Percentiles rank a stretch among this genome's conserved stretches.
phyloP scores from a whole-genome alignment of 2,888 invertebrate species.

The Noctua pronuba region DNA sequence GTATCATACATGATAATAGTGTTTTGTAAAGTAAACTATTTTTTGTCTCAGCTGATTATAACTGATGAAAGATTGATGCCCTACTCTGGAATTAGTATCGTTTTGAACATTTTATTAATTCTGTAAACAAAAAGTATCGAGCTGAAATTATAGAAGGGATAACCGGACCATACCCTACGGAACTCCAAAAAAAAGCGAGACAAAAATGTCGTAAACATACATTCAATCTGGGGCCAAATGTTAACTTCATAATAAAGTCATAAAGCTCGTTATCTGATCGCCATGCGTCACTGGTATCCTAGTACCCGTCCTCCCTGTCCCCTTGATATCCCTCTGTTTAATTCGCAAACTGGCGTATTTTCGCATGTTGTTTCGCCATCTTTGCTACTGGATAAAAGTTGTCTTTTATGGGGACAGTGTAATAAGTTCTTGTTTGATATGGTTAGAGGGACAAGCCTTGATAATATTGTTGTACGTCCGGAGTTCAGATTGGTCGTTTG shows the following conservation, averaged over 20 bases:
- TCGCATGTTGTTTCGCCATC: slow-evolving; percentile 56
- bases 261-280: slow-evolving; percentile 80
- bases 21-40: background rate
- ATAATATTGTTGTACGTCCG: slow-evolving; percentile 26
- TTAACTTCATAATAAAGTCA: slow-evolving; percentile 76
- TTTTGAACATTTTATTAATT: background rate
- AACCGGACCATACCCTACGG: slow-evolving; percentile 14
- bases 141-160: background rate
- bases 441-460: slow-evolving; percentile 16
- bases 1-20: background rate
- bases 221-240: slow-evolving; percentile 69
- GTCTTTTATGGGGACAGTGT: slow-evolving; percentile 50
- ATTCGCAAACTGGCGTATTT: slow-evolving; percentile 65
- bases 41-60: background rate
- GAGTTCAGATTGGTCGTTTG: slow-evolving; percentile 17
- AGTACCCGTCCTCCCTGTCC: slow-evolving; percentile 54
- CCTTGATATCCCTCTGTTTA: slow-evolving; percentile 50
- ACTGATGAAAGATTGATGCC: background rate
- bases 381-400: slow-evolving; percentile 47
- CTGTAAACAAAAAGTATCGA: background rate
- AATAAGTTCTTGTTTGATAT: slow-evolving; percentile 57
- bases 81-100: background rate
- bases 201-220: slow-evolving; percentile 66
- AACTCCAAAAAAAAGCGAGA: slow-evolving; percentile 61
- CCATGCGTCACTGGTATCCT: slow-evolving; percentile 73